Percentiles rank a stretch among this genome's conserved stretches.
These are phyloP conservation scores for Psammodynastes pulverulentus DNA, from an alignment of 2,113 vertebrate genomes.

Conservation along the genomic window DNA sequence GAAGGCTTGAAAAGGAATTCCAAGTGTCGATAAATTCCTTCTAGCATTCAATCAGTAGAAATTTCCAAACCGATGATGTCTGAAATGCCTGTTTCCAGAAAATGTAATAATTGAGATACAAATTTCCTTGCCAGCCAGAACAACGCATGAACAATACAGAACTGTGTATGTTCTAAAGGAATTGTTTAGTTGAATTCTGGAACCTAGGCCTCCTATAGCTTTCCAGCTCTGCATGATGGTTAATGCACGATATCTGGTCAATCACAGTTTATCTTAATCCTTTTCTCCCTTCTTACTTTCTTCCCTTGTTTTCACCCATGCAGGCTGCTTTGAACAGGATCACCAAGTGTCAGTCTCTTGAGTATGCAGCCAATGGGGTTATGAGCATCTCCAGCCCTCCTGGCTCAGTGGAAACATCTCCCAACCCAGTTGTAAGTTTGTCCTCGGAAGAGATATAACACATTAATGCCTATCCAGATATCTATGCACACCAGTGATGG, in stretches of 20 bases:
- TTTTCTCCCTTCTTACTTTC: not conserved
- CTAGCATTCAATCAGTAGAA: not conserved
- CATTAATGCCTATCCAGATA: no score
- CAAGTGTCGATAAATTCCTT: not conserved
- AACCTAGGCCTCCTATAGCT: not conserved
- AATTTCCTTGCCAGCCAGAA: not conserved
- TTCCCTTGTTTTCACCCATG: not conserved
- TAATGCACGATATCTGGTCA: not conserved
- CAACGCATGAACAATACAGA: not conserved
- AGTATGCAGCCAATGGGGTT: not conserved
- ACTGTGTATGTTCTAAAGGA: not conserved
- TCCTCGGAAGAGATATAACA: not conserved
- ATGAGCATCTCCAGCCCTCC: not conserved
- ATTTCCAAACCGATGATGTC: not conserved
- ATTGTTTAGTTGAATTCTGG: not conserved
- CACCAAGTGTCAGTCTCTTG: not conserved
- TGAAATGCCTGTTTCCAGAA: not conserved
- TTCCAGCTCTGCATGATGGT: not conserved
- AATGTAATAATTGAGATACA: not conserved
- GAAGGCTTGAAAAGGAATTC: not conserved
- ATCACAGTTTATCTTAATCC: no score
- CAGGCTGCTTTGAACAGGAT: not conserved
- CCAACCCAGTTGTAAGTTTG: not conserved
- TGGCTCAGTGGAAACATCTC: not conserved
- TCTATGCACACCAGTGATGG: no score